Evolutionary conservation across 2,888 invertebrate species (phyloP).

Genomic region (Eristalinus sepulchralis): DNA sequence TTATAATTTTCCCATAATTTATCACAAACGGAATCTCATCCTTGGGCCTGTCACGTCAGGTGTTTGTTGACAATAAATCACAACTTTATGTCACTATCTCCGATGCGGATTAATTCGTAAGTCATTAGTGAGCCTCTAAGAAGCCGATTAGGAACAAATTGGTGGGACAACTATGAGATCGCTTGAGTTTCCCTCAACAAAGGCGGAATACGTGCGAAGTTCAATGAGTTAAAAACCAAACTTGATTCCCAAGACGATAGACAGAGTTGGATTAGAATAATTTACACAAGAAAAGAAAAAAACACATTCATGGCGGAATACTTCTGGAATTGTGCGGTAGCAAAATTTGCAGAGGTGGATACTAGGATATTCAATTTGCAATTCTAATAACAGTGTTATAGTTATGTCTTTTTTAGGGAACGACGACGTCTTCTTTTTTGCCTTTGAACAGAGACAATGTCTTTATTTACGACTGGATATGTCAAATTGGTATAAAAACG

Average conservation of each 20-base stretch:
- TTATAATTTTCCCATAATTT: slow-evolving; percentile 42
- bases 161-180: not conserved
- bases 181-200: not conserved
- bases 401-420: too few species aligned
- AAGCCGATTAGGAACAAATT: slow-evolving; percentile 14
- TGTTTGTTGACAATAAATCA: slow-evolving; percentile 27
- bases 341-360: not conserved
- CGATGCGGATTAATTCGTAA: slow-evolving; percentile 2
- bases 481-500: too few species aligned
- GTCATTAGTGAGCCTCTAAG: slow-evolving; percentile 6
- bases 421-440: too few species aligned
- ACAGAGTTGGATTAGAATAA: not conserved
- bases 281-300: not conserved
- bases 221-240: slow-evolving; percentile 9
- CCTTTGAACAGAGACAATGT: not conserved
- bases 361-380: not conserved
- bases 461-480: not conserved
- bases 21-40: slow-evolving; percentile 1
- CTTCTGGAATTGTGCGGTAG: not conserved
- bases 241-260: not conserved
- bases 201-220: not conserved
- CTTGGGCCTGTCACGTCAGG: not conserved
- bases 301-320: not conserved
- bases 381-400: not conserved
- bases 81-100: not conserved